Base-by-base conservation (phyloP, 2,113 vertebrate species). In the Geococcyx californianus region DNA sequence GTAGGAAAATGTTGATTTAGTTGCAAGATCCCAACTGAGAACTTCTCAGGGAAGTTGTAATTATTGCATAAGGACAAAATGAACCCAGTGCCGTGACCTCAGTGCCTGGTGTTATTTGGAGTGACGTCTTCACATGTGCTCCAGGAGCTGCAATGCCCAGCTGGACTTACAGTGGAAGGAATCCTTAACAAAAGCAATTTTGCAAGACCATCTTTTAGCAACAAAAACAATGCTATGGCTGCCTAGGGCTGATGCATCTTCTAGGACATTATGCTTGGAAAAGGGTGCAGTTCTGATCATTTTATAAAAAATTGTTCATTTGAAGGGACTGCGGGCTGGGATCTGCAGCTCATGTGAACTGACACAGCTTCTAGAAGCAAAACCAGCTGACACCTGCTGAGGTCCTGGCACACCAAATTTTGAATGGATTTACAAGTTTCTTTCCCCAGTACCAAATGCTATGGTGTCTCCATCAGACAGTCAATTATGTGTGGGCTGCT, bases 351-450 rank as follows among this genome's bases (percentile, higher is more conserved):
- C 66, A 6, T 40, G 69, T 72, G 38, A 88, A 36, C 79, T 45
- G 70, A 87, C 54, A 40, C 1, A 5, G 56, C 59, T 87, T 87
- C 72, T 64, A 83, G 72, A 86, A 88, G 64, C 44, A 58, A 60
- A 10, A 45, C 75, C 90, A 93, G 4, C 25, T 77, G 85, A 94
- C 83, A 95, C 95, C 76, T 92, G 82, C 68, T 80, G 56, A 92
- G 64, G 85, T 64, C 72, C 79, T 63, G 73, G 51, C 64, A 63
- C 44, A 49, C 47, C 59, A 56, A 38, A 77, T 81, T 90, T 67
- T 75, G 67, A 84, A 90, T 21, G 68, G 73, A 70, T 84, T 62
- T 70, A 91, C 72, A 77, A 88, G 55, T 86, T 94, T 90, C 67
- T 64, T 26, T 83, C 87, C 49, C 54, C 56, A 90, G 10, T 14